Percentiles rank a stretch among this genome's conserved stretches.
Evolutionary conservation across 2,888 invertebrate species (phyloP).

Genomic region (Stegophylla sp.): DNA sequence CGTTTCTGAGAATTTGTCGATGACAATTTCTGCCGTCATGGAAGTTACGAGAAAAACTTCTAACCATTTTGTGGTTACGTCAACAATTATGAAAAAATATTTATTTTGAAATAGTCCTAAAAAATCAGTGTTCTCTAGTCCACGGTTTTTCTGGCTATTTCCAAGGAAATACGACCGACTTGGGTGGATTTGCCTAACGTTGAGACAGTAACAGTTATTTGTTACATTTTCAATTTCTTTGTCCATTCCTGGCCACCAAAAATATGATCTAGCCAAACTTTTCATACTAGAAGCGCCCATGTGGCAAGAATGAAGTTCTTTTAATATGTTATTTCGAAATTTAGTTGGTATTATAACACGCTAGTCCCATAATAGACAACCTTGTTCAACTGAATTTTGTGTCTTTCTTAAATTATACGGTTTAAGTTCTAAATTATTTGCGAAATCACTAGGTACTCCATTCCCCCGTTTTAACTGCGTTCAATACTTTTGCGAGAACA

Average conservation of each 20-base stretch:
- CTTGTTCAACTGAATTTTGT: conserved; percentile 7
- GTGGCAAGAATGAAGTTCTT: conserved; percentile 23
- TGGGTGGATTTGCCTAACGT: conserved; percentile 7
- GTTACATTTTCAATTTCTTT: conserved; percentile 7
- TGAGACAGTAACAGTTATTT: not conserved
- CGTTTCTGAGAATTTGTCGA: not conserved
- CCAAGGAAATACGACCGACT: conserved; percentile 7
- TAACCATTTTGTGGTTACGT: conserved; percentile 30
- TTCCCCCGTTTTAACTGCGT: conserved; percentile 14
- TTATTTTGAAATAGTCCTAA: conserved; percentile 44
- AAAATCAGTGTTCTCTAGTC: conserved; percentile 45
- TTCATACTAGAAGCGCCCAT: not conserved
- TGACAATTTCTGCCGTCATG: conserved; percentile 8
- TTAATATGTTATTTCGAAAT: conserved; percentile 28
- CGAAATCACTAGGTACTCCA: conserved; percentile 12
- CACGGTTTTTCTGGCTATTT: conserved; percentile 3
- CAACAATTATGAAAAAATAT: conserved; percentile 47
- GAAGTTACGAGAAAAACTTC: not conserved
- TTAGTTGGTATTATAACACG: conserved; percentile 17
- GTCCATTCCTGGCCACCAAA: conserved; percentile 18
- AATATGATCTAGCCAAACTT: conserved; percentile 17
- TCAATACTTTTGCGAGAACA: conserved; percentile 50
- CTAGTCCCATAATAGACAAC: conserved; percentile 8
- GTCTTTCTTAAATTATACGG: conserved; percentile 13
- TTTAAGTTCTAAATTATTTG: not conserved